Conservation (phyloP, 2,113 vertebrate species). For the Mirounga angustirostris region DNA sequence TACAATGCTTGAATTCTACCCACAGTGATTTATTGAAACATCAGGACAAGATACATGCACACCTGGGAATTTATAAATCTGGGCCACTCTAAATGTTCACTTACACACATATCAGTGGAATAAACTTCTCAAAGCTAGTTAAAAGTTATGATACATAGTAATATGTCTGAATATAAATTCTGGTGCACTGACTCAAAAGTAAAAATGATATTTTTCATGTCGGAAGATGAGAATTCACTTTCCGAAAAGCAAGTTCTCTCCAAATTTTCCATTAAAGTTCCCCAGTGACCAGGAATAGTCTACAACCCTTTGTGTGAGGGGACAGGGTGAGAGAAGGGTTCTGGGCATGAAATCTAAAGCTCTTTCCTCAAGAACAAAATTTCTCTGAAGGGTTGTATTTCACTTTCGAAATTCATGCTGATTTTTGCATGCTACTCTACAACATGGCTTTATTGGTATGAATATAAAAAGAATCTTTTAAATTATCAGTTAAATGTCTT, state of each 20-base stretch:
- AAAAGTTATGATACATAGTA: conserved; percentile 50
- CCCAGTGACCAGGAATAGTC: not conserved
- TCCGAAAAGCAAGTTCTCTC: not conserved
- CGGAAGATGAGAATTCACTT: conserved; percentile 20
- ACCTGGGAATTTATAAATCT: conserved; percentile 49
- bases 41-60: conserved; percentile 42
- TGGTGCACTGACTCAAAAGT: conserved; percentile 6
- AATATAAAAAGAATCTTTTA: not conserved
- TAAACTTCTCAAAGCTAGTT: conserved; percentile 39
- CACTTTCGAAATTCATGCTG: conserved; percentile 19
- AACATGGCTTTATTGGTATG: not conserved
- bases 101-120: conserved; percentile 31
- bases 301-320: not conserved
- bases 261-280: not conserved
- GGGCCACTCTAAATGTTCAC: not conserved
- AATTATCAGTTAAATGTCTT: not conserved
- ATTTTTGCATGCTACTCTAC: not conserved
- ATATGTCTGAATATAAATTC: conserved; percentile 59
- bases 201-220: not conserved
- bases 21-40: conserved; percentile 47
- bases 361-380: not conserved
- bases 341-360: not conserved
- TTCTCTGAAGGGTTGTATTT: not conserved
- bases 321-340: not conserved
- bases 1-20: conserved; percentile 6